phyloP scores from a whole-genome alignment of 1,140 invertebrate genomes.

The Maconellicoccus hirsutus region DNA sequence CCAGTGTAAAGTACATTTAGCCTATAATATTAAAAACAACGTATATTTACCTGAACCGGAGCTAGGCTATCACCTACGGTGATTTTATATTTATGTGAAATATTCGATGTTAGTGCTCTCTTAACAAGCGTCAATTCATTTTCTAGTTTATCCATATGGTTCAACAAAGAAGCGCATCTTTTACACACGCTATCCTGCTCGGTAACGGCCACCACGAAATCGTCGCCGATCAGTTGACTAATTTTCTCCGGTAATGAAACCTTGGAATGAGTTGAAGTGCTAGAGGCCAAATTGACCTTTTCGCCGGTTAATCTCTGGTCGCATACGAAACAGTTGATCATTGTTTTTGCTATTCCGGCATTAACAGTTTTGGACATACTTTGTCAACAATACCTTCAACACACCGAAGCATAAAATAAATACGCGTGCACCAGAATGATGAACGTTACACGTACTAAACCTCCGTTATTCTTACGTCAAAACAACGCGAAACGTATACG shows the following conservation, averaged over 20 bases:
- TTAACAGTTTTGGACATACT: not conserved
- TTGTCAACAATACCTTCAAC: not conserved
- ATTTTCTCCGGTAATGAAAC: constrained; percentile 30
- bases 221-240: constrained; percentile 30
- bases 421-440: not conserved
- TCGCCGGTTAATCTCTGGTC: constrained; percentile 27
- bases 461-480: too few relatives aligned
- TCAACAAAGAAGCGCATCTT: constrained; percentile 29
- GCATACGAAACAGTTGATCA: constrained; percentile 30
- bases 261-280: constrained; percentile 28
- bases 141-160: constrained; percentile 31
- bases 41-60: not conserved
- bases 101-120: constrained; percentile 28
- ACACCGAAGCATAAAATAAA: not conserved
- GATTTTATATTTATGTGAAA: constrained; percentile 29
- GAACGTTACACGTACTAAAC: not conserved
- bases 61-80: not conserved
- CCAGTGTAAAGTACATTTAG: not conserved
- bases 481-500: too few relatives aligned
- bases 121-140: constrained; percentile 28
- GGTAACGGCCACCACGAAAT: constrained; percentile 30
- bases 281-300: constrained; percentile 26
- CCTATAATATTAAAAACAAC: not conserved
- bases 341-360: not conserved
- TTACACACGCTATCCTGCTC: constrained; percentile 29